These are phyloP conservation scores for Corvus moneduloides DNA, from an alignment of 2,113 vertebrate genomes.

Conservation along the genomic window DNA sequence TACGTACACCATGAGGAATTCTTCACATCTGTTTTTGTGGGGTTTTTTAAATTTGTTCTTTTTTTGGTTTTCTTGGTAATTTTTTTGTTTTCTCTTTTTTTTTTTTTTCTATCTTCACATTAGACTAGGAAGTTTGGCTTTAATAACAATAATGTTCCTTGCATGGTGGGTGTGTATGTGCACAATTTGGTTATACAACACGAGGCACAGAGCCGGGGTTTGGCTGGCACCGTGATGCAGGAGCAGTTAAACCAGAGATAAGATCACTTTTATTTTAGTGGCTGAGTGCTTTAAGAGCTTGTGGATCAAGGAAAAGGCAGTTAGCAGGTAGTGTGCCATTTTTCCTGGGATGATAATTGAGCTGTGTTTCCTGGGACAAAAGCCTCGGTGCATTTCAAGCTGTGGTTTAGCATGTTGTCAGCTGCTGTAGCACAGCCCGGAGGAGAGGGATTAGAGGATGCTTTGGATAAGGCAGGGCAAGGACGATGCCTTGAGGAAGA, in stretches of 20 bases:
- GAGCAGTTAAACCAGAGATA: background rate
- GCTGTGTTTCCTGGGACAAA: background rate
- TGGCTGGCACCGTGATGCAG: background rate
- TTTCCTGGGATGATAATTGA: background rate
- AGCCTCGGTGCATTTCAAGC: background rate
- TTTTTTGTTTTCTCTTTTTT: rapidly evolving
- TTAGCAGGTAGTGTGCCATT: background rate
- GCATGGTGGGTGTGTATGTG: rapidly evolving
- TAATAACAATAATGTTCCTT: background rate
- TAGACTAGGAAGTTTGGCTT: background rate
- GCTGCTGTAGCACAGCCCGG: background rate
- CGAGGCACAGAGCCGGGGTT: background rate
- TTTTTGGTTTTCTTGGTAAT: no score
- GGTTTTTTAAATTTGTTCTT: no score
- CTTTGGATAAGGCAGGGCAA: background rate
- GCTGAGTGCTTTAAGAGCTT: background rate
- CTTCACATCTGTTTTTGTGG: background rate
- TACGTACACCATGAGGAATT: rapidly evolving
- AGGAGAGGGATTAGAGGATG: background rate
- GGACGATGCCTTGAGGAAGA: background rate
- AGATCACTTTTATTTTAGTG: background rate
- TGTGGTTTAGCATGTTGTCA: background rate
- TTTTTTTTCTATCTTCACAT: no score
- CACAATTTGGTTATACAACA: background rate
- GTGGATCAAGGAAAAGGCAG: background rate